Conservation (phyloP, 2,113 vertebrate species). For the Anoplopoma fimbria region DNA sequence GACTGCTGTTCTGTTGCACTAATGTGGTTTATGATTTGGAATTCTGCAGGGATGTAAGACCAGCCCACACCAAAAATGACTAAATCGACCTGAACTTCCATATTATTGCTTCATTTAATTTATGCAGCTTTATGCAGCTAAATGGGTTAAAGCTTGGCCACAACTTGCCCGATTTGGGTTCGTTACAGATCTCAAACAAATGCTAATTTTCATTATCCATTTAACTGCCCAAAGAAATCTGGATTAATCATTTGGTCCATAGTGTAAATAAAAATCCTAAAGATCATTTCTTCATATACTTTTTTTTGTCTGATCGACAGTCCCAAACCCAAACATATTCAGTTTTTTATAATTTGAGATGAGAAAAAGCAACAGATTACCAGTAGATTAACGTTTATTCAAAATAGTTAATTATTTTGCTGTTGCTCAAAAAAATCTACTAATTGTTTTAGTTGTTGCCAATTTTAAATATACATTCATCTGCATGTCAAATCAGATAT, state of each 20-base stretch:
- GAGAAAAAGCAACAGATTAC: not conserved
- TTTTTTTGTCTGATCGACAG: not conserved
- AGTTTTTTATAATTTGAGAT: not conserved
- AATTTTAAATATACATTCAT: too few species aligned
- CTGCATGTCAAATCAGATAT: too few species aligned
- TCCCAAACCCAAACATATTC: not conserved
- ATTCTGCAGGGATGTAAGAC: not conserved
- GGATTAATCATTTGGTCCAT: not conserved
- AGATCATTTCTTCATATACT: not conserved
- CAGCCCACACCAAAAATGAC: not conserved
- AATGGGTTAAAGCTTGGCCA: too few species aligned
- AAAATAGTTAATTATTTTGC: not conserved
- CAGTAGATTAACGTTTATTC: not conserved
- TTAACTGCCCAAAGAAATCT: not conserved
- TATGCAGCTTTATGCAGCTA: not conserved
- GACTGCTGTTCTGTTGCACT: not conserved
- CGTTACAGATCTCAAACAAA: too few species aligned
- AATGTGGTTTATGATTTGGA: not conserved
- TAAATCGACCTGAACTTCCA: not conserved
- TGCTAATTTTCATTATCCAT: too few species aligned
- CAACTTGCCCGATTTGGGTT: too few species aligned
- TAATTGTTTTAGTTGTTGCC: too few species aligned
- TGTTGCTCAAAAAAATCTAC: not conserved
- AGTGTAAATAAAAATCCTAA: not conserved
- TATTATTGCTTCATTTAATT: not conserved